phyloP scores from a whole-genome alignment of 2,797 vertebrate genomes.

The Phalloptychus januarius region DNA sequence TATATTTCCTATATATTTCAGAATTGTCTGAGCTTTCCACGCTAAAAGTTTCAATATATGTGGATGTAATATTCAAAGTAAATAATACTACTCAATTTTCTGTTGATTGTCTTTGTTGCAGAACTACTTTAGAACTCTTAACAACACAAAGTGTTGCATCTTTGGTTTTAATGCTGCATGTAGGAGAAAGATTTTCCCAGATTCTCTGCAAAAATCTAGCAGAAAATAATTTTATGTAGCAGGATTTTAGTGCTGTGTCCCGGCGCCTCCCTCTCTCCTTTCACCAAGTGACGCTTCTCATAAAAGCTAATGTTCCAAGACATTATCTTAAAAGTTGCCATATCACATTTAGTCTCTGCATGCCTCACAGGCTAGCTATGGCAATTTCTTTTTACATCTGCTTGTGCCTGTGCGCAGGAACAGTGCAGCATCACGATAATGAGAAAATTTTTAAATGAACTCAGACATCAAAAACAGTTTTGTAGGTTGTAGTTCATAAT shows the following conservation, averaged over 20 bases:
- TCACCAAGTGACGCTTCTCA: conserved; percentile 61
- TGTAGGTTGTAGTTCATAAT: neutral
- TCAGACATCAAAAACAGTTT: neutral
- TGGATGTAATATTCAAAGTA: neutral
- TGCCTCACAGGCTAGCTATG: conserved; percentile 42
- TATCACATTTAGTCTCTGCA: conserved; percentile 65
- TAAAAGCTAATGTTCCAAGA: conserved; percentile 75
- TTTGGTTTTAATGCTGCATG: conserved; percentile 39
- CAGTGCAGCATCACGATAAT: neutral
- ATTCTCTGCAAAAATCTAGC: conserved; percentile 36
- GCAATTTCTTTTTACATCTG: conserved; percentile 8
- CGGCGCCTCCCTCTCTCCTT: conserved; percentile 49
- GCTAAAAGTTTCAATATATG: neutral
- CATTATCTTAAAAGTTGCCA: conserved; percentile 64
- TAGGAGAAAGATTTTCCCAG: conserved; percentile 21
- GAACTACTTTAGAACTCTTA: neutral
- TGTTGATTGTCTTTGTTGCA: neutral
- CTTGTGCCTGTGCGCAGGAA: conserved; percentile 2
- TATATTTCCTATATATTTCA: too few relatives aligned
- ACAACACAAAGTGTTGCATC: conserved; percentile 25
- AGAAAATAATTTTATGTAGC: conserved; percentile 37
- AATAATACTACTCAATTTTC: neutral
- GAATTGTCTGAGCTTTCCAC: neutral
- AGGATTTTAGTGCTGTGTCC: conserved; percentile 33
- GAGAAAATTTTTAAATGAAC: neutral